Evolutionary conservation across 1,140 invertebrate species (phyloP).

Genomic region (Halyomorpha halys): DNA sequence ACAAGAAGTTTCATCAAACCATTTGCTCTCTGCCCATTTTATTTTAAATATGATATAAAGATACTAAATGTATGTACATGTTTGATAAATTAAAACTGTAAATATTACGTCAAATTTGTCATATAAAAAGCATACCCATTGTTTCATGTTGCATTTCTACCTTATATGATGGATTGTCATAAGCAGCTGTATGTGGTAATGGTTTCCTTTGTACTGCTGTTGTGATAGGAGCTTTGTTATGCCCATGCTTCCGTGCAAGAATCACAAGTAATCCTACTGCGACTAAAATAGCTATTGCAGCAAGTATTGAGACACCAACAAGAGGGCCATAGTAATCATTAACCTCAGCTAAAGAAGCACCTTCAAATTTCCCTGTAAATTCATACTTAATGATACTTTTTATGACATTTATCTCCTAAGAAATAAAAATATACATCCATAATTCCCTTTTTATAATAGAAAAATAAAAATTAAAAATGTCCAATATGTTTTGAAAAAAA

Average conservation of each 20-base stretch:
- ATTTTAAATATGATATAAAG: not conserved
- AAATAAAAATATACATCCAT: not conserved
- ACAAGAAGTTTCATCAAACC: no score
- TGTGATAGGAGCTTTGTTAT: slow-evolving; percentile 51
- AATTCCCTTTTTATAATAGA: no score
- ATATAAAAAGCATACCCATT: slow-evolving; percentile 51
- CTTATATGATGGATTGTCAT: slow-evolving; percentile 90
- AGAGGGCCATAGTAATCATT: slow-evolving; percentile 74
- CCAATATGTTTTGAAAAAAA: no score
- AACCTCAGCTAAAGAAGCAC: slow-evolving; percentile 16
- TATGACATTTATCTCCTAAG: not conserved
- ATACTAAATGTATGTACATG: not conserved
- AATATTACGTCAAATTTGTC: not conserved
- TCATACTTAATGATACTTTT: not conserved
- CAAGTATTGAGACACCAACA: slow-evolving; percentile 76
- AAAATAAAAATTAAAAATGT: no score
- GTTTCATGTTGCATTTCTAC: slow-evolving; percentile 83
- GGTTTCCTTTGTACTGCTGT: slow-evolving; percentile 39
- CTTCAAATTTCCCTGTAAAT: slow-evolving; percentile 24
- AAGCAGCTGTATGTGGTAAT: slow-evolving; percentile 52
- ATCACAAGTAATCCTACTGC: slow-evolving; percentile 69
- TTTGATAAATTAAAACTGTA: not conserved
- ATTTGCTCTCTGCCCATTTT: no score
- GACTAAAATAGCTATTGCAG: slow-evolving; percentile 67
- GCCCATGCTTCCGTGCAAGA: slow-evolving; percentile 59